Evolutionary conservation across 2,888 invertebrate species (phyloP).

Genomic region (Cantharis nigra): DNA sequence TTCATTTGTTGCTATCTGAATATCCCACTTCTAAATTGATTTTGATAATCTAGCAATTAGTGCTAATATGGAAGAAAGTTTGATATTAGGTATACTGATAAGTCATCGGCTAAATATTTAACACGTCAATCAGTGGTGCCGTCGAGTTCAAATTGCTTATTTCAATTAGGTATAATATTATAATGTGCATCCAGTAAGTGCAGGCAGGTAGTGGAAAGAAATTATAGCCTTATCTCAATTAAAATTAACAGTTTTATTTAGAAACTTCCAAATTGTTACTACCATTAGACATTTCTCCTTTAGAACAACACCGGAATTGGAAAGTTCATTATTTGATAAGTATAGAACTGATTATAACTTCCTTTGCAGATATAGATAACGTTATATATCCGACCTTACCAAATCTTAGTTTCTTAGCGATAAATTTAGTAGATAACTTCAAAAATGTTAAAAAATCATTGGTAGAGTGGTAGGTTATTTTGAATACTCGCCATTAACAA

Average conservation of each 20-base stretch:
- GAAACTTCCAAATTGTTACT: slow-evolving; percentile 21
- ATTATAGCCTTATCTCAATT: background rate
- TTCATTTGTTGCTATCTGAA: background rate
- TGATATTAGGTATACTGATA: background rate
- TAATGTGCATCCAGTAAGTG: background rate
- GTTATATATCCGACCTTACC: slow-evolving; percentile 27
- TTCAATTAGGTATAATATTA: background rate
- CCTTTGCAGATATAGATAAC: slow-evolving; percentile 47
- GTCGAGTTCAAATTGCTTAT: background rate
- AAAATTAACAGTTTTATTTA: slow-evolving; percentile 10
- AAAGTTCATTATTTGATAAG: slow-evolving; percentile 47
- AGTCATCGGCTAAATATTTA: background rate
- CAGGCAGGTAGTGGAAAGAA: background rate
- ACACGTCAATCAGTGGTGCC: background rate
- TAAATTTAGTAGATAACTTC: slow-evolving; percentile 4
- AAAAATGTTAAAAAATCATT: background rate
- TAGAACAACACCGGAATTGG: slow-evolving; percentile 42
- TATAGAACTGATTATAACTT: slow-evolving; percentile 48
- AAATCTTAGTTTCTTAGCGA: slow-evolving; percentile 25
- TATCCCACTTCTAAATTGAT: background rate
- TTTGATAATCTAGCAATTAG: background rate
- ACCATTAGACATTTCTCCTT: slow-evolving; percentile 25
- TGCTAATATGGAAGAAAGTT: background rate
- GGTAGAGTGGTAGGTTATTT: background rate
- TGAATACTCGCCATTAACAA: slow-evolving; percentile 12